Evolutionary conservation across 2,113 vertebrate species (phyloP), one percentile per base, ranked within the genome.

Genomic region (Osmerus eperlanus): DNA sequence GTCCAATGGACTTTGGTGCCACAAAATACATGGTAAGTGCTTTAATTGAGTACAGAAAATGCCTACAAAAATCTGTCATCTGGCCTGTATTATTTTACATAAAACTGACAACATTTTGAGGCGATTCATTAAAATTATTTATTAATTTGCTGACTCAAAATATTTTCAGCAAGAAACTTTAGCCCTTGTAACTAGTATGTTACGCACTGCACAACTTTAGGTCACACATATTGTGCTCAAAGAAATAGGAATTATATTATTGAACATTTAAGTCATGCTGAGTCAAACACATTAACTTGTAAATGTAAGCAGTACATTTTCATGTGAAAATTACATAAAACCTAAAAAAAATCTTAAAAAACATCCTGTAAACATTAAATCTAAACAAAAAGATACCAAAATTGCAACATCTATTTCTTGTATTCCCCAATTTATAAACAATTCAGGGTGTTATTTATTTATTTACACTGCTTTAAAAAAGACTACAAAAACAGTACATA

Each of bases 261-360:
- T 90, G 87, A 73, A 78, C 63, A 65, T 4, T 77, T 88, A 47
- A 47, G 41, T 89, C 91, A 93, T 93, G 91, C 91, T 82, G 87
- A 91, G 41, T 47, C 89, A 85, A 86, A 91, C 83, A 90, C 81
- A n/a, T 76, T 77, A 84, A 86, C 52, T 85, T 90, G 91, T 87
- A 89, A 90, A 91, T 88, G 80, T 88, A 88, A 87, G 86, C 84
- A 80, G 81, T 81, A 86, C 80, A 86, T 81, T 83, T 59, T 68
- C 60, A 59, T 80, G 64, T 51, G 41, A 86, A 88, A 89, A 85
- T 73, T 80, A 90, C 86, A 90, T 85, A 82, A 65, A 90, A 86
- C 84, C 90, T 89, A 89, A 90, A 93, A 93, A 93, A 91, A 90
- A 90, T 79, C 85, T 86, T 87, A 84, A 8, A 85, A 93, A 93